Base-by-base conservation (phyloP, 2,888 invertebrate species). In the Spicauda simplicius region DNA sequence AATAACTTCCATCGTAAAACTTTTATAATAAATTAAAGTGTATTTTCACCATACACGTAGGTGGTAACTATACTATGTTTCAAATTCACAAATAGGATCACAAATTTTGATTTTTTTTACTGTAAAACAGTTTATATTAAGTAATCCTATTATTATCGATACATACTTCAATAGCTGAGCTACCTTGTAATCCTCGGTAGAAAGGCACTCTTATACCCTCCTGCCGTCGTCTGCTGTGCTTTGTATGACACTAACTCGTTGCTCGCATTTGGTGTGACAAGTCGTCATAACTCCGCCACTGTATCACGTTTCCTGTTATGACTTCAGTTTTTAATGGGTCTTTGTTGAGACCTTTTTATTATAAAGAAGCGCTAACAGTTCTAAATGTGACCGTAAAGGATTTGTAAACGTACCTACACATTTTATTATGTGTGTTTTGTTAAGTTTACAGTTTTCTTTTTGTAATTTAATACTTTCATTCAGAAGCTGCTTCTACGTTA, bases 291-390 rank as follows among this genome's bases (percentile, higher is more conserved):
- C 79, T 81, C 82, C 77, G 82, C 85, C 87, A 84, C 86, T 83
- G 84, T 91, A 92, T 93, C 91, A 88, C 80, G 80, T 93, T 92
- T 90, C 92, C 91, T 91, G 91, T 93, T 93, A 92, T 93, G 88
- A 90, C 90, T 91, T 87, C 79, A 90, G 84, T 88, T 90, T 91
- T 92, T 90, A 88, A 91, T 88, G 81, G 79, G 76, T 80, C 85
- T 91, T 91, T 91, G 87, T 91, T 86, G 78, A 83, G 72, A 81
- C 77, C 79, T 79, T 85, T 87, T 88, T 86, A 86, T 86, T 83
- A 85, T 86, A 80, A 87, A 86, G 83, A 83, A 85, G 83, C 80
- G 83, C 81, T 86, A 84, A 86, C 82, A 84, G 76, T 79, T 85
- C 84, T 85, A 84, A 88, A 88, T 84, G 78, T 76, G 81, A 80